Base-by-base conservation (phyloP, 2,888 invertebrate species). In the Horisme vitalbata region DNA sequence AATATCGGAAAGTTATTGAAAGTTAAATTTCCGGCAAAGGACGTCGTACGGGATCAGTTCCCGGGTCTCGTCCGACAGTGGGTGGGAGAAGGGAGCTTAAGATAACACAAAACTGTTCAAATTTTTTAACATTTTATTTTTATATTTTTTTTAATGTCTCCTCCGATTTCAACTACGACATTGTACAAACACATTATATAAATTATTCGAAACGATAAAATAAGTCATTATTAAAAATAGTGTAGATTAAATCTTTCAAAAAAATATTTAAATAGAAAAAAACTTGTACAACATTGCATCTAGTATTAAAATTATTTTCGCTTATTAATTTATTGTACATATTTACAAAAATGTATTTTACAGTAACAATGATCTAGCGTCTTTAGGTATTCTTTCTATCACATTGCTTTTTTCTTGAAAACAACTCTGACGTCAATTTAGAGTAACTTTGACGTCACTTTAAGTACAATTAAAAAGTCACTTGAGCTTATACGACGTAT, bases 361-460 rank as follows among this genome's bases (percentile, higher is more conserved):
- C 87, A 89, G 81, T 86, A 86, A 88, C 87, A 88, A 88, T 86
- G 87, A 85, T 85, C 83, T 87, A 87, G 86, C 87, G 76, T 87
- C 85, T 86, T 83, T 83, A 87, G 86, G 86, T 87, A 87, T 85
- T 84, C 71, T 81, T 76, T 87, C 83, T 88, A 89, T 88, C 88
- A 88, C 88, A 88, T 83, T 83, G 83, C 75, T 69, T 75, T 65
- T 66, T 64, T n/a, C n/a, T n/a, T n/a, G n/a, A n/a, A n/a, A n/a
- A n/a, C n/a, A n/a, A n/a, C n/a, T n/a, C n/a, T n/a, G n/a, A n/a
- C n/a, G 59, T 48, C 53, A 45, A 41, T 48, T 48, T 48, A 57
- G 23, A 39, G 32, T 41, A 33, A 35, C 28, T 43, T 21, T 43
- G 24, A 30, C 37, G 61, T 52, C 66, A 57, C 61, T 50, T 26